phyloP scores from a whole-genome alignment of 1,140 invertebrate species.

The Sitobion miscanthi region DNA sequence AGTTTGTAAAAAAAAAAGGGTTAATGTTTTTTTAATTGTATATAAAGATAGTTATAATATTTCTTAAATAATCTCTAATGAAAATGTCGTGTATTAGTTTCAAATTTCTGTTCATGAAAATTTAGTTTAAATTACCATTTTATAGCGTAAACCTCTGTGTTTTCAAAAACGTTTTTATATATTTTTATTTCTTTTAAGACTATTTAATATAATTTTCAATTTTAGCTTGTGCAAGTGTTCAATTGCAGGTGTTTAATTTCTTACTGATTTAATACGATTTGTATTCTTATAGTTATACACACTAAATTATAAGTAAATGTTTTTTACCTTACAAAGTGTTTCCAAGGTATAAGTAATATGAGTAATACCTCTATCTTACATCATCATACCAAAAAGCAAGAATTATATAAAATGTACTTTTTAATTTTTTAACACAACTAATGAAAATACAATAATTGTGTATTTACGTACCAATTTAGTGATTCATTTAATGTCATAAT shows the following conservation, averaged over 20 bases:
- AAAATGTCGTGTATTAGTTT: background rate
- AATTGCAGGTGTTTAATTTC: background rate
- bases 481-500: background rate
- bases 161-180: background rate
- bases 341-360: background rate
- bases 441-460: background rate
- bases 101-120: background rate
- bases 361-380: background rate
- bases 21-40: slow-evolving; percentile 19
- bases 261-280: background rate
- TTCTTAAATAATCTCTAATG: background rate
- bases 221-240: background rate
- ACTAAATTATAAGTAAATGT: background rate
- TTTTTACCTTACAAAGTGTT: background rate
- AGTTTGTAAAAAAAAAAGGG: slow-evolving; percentile 7
- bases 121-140: background rate
- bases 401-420: background rate
- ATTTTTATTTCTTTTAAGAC: background rate
- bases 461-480: background rate
- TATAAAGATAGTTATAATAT: slow-evolving; percentile 2
- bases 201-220: background rate
- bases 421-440: background rate
- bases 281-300: background rate
- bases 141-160: background rate
- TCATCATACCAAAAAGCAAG: background rate